Percentiles rank a stretch among this genome's conserved stretches.
phyloP scores from a whole-genome alignment of 2,113 vertebrate species.

The Murina feae region DNA sequence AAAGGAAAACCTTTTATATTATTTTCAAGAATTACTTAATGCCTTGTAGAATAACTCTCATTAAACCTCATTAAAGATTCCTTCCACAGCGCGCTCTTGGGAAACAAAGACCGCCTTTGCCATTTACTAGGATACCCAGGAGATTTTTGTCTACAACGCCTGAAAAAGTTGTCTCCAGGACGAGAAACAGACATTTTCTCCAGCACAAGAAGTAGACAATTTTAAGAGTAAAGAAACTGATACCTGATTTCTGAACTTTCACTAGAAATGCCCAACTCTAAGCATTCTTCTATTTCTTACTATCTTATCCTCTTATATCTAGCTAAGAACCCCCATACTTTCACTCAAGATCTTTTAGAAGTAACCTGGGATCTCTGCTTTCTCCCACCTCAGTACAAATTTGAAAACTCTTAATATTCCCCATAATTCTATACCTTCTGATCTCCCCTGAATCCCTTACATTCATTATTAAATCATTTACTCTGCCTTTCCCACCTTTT shows the following conservation, averaged over 20 bases:
- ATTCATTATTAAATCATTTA: not conserved
- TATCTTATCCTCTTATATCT: not conserved
- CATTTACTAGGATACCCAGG: not conserved
- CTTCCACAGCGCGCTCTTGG: not conserved
- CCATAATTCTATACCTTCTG: not conserved
- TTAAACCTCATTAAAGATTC: not conserved
- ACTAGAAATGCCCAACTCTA: not conserved
- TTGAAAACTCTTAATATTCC: not conserved
- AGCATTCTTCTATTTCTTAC: not conserved
- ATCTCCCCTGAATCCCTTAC: not conserved
- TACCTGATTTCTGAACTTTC: not conserved
- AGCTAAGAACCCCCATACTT: not conserved
- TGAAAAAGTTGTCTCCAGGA: not conserved
- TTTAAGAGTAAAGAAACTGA: not conserved
- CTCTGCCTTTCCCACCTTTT: not conserved
- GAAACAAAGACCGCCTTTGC: not conserved
- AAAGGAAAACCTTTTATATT: not conserved
- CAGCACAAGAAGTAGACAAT: not conserved
- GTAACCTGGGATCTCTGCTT: not conserved
- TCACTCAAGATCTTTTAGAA: not conserved
- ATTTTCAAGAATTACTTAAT: not conserved
- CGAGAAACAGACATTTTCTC: not conserved
- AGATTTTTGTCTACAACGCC: not conserved
- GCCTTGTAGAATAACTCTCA: not conserved
- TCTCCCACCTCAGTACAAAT: not conserved